Base-by-base conservation (phyloP, 2,113 vertebrate species). In the Ceyx cyanopectus region DNA sequence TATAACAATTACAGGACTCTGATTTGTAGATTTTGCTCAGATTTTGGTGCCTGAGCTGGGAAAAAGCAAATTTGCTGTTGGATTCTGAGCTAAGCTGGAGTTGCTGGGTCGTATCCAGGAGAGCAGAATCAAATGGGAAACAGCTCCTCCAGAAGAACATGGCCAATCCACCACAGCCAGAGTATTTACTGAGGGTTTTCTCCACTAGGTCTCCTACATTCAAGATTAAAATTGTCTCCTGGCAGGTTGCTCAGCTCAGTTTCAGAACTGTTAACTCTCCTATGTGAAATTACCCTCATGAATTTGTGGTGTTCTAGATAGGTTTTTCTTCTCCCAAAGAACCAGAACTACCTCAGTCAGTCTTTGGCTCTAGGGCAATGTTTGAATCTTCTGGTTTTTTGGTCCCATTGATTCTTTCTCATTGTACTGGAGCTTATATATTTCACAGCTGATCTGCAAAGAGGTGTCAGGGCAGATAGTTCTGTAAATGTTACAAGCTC, bases 121-220 rank as follows among this genome's bases (percentile, higher is more conserved):
- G 5, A 72, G 43, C 51, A 65, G 74, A 15, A 61, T 87, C 10
- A 14, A 14, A 10, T 26, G 19, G 54, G 30, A 78, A 80, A 45
- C 2, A 3, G 29, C 20, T 66, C 14, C 22, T 65, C 16, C 22
- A 37, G 48, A n/a, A 67, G 26, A 43, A 72, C 0, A 0, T 14
- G 45, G 27, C 57, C 16, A 32, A 60, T 14, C 21, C 56, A 67
- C 11, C 37, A 14, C 8, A 62, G 37, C 51, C 45, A 29, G 12
- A 46, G 10, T 22, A 37, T 57, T 81, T 43, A 14, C 32, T 43
- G 29, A 3, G 45, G 45, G 9, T 24, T 1, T 65, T 87, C 70
- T 70, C 19, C 75, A 54, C 0, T 2, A 48, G 34, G 23, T 70
- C 61, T 84, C 4, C 0, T 3, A 60, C 20, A n/a, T 46, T 43